Conservation (phyloP, 2,888 invertebrate species). For the Dione vanillae region DNA sequence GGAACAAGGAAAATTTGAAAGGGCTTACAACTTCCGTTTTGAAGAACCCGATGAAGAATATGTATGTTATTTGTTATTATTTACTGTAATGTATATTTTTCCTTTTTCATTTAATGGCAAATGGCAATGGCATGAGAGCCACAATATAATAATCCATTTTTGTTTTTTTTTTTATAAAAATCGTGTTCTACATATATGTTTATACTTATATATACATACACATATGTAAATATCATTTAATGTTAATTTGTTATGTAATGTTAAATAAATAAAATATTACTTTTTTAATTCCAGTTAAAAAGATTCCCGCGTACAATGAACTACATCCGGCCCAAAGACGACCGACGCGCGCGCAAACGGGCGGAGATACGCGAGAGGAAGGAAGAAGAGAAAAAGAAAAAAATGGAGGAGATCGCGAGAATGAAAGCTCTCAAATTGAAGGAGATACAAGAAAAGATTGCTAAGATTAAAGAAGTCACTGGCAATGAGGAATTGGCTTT, state of each 20-base stretch:
- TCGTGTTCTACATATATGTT: no score
- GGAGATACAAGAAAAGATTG: conserved; percentile 95
- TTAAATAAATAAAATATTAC: no score
- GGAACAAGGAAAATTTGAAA: conserved; percentile 95
- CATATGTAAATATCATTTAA: no score
- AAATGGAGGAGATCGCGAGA: conserved; percentile 94
- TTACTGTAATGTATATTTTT: background rate
- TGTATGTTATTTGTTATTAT: conserved; percentile 65
- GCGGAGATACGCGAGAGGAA: conserved; percentile 90
- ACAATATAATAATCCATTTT: no score
- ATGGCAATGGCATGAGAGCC: no score
- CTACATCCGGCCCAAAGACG: conserved; percentile 92
- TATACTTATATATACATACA: no score
- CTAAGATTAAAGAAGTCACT: conserved; percentile 93
- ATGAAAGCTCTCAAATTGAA: conserved; percentile 93
- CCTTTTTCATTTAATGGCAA: no score
- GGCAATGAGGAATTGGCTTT: conserved; percentile 90
- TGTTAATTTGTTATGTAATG: no score
- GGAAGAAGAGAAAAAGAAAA: conserved; percentile 90
- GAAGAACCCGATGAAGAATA: conserved; percentile 98
- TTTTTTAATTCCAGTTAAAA: conserved; percentile 86
- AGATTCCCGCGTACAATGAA: conserved; percentile 95
- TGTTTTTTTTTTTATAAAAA: no score
- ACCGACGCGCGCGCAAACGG: conserved; percentile 90
- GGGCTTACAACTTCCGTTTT: conserved; percentile 97